Evolutionary conservation across 2,113 vertebrate species (phyloP), one percentile per base, ranked within the genome.

Genomic region (Chlamydotis undulata): DNA sequence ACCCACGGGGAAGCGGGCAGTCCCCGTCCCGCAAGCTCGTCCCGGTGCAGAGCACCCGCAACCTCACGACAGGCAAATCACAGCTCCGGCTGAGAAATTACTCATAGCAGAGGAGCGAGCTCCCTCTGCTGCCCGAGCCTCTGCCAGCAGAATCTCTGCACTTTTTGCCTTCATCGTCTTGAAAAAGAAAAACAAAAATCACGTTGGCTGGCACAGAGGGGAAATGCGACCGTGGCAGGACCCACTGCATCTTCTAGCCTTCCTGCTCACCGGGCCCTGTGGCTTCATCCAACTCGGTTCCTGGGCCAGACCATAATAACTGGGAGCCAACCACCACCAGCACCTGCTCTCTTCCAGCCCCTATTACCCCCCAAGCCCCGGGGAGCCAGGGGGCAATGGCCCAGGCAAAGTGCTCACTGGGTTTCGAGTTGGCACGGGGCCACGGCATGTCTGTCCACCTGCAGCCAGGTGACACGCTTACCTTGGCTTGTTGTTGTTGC

Each of bases 51-150:
- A n/a, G 53, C 23, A 64, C 6, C 35, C 39, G 4, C 73, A 50
- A 3, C 5, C 41, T 19, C 75, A 6, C 49, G 4, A 17, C 57
- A 2, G 4, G 37, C 8, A 64, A 59, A 57, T 5, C n/a, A 0
- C 64, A 6, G 47, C 56, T 15, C 15, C 28, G 0, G 33, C 14
- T 1, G 33, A 33, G 78, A 45, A 43, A 15, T 1, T 6, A 43
- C 10, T 73, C 45, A 83, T 93, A 21, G 1, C 74, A 94, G 80
- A 41, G 94, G 24, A 78, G 55, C 19, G 83, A 92, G 96, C 96
- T 81, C 96, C 97, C 92, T 97, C 97, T 97, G 94, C 94, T 94
- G 97, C 81, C 86, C 86, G 47, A 26, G 70, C 0, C 23, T 33
- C 2, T 14, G n/a, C 10, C 2, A 41, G 43, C 60, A 16, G 24